Conservation (phyloP, 2,888 invertebrate species). For the Listrodromus nycthemerus region DNA sequence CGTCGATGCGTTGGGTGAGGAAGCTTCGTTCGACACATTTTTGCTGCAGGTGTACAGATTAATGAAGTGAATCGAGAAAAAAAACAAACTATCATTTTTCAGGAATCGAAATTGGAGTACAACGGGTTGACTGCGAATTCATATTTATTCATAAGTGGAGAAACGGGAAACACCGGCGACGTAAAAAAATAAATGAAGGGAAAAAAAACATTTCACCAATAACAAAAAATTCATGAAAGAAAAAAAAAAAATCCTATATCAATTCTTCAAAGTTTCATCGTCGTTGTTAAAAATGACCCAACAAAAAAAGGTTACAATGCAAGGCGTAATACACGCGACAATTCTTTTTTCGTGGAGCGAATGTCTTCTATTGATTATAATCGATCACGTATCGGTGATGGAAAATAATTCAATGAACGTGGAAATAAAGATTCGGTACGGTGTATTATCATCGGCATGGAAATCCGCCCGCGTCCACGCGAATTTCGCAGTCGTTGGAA, state of each 20-base stretch:
- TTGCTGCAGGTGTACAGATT: not conserved
- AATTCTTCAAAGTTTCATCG: too few species aligned
- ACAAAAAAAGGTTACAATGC: too few species aligned
- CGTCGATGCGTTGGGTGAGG: not conserved
- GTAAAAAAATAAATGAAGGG: not conserved
- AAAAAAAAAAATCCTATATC: too few species aligned
- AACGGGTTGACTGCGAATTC: not conserved
- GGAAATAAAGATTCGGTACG: conserved; percentile 46
- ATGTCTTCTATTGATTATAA: too few species aligned
- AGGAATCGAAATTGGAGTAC: not conserved
- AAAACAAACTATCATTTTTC: not conserved
- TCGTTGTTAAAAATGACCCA: too few species aligned
- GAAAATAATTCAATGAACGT: not conserved
- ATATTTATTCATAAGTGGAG: not conserved
- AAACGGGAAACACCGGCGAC: not conserved
- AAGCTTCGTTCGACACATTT: not conserved
- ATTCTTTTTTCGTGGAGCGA: too few species aligned
- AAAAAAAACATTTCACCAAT: not conserved
- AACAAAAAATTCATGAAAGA: too few species aligned
- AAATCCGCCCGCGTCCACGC: conserved; percentile 26
- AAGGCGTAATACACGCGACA: too few species aligned
- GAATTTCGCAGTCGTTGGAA: conserved; percentile 56
- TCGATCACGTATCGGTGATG: too few species aligned
- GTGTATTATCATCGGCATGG: conserved; percentile 46
- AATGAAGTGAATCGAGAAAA: not conserved